These are phyloP conservation scores for Heliconius eleuchia DNA, from an alignment of 1,140 invertebrate genomes.

Conservation along the genomic window DNA sequence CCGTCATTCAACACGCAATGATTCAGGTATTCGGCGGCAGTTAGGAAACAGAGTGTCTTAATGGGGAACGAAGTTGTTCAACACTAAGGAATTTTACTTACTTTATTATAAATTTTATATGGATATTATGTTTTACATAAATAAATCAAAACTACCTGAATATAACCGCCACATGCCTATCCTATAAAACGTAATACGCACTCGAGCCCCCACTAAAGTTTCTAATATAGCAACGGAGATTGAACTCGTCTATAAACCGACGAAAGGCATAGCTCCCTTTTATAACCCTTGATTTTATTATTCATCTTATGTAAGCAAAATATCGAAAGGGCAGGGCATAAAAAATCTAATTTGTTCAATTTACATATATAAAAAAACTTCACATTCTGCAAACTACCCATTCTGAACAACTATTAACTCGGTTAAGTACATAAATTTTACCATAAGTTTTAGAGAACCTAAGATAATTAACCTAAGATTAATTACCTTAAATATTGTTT, in stretches of 20 bases:
- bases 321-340: constrained; percentile 11
- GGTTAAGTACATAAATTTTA: background rate
- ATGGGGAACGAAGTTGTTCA: no score
- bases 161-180: background rate
- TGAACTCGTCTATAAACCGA: constrained; percentile 33
- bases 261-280: constrained; percentile 29
- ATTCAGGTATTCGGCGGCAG: no score
- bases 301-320: constrained; percentile 27
- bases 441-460: background rate
- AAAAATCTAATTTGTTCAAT: constrained; percentile 11
- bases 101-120: background rate
- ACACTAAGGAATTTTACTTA: background rate
- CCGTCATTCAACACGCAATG: no score
- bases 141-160: background rate
- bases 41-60: no score
- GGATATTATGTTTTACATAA: background rate
- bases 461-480: no score
- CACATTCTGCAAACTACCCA: background rate
- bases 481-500: background rate
- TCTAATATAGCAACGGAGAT: constrained; percentile 36
- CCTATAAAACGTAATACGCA: constrained; percentile 34
- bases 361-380: background rate
- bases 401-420: background rate
- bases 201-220: constrained; percentile 33
- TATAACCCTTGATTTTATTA: constrained; percentile 30